Base-by-base conservation (phyloP, 1,140 invertebrate species). In the Saxidomus purpurata region DNA sequence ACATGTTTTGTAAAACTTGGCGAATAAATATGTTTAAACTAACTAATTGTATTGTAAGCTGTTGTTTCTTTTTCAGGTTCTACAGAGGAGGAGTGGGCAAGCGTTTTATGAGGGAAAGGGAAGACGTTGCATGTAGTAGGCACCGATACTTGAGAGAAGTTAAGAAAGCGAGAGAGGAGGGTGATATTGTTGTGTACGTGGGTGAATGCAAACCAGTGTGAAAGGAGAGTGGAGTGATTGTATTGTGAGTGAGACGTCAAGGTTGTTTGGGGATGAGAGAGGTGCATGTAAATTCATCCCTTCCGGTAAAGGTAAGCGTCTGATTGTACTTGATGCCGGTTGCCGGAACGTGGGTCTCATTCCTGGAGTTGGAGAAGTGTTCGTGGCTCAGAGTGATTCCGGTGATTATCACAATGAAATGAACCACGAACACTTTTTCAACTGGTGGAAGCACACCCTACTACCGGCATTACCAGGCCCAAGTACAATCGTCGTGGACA, bases 391-490 rank as follows among this genome's bases (percentile, higher is more conserved):
- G 3, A 6, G 15, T 11, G 9, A 28, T 25, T 15, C 38, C 17
- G 38, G 74, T 19, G 74, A 77, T n/a, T 36, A 74, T 36, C 69
- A 74, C 34, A 8, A 40, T 34, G 69, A 74, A 36, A 77, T 77
- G 38, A 52, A 77, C 25, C 22, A 28, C 28, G 25, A 40, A 43
- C 15, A 77, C 15, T 77, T 77, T 40, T 15, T 15, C 36, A 25
- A 77, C 22, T 77, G 74, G 74, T 28, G 25, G 74, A 43, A 40
- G 25, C 11, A 77, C 17, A 40, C n/a, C 22, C 38, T 77, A 11
- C 36, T 77, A 9, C 74, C 43, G 6, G n/a, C 9, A 13, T 31
- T 47, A 52, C 22, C 9, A 11, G 36, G 36, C 1, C 38, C n/a
- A 49, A 36, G n/a, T 25, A 38, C 36, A 77, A 77, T 77, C 47